Evolutionary conservation across 2,113 vertebrate genomes (phyloP).

Genomic region (Dipodomys spectabilis): DNA sequence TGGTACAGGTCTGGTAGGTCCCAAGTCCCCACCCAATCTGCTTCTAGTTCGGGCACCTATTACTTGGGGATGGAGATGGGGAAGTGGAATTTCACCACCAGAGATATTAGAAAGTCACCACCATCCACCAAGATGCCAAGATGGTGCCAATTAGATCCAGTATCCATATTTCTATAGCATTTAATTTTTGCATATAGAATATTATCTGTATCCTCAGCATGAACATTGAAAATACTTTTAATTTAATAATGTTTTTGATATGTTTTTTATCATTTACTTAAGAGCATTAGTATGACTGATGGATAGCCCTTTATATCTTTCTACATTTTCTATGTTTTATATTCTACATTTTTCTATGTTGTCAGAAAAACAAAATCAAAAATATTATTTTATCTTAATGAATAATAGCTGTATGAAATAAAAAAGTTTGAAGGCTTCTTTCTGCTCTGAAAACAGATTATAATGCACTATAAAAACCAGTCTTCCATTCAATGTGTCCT

Average conservation of each 20-base stretch:
- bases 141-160: too few species aligned
- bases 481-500: neutral
- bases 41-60: too few species aligned
- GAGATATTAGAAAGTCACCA: too few species aligned
- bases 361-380: neutral
- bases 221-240: neutral
- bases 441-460: neutral
- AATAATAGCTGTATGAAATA: too few species aligned
- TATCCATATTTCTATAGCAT: neutral
- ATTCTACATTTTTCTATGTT: too few species aligned
- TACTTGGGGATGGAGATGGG: too few species aligned
- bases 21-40: too few species aligned
- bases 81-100: too few species aligned
- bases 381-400: too few species aligned
- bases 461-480: neutral
- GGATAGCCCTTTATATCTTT: neutral
- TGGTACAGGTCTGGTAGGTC: too few species aligned
- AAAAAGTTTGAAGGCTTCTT: neutral
- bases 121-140: too few species aligned
- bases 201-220: neutral
- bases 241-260: neutral
- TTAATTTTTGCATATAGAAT: neutral
- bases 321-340: neutral
- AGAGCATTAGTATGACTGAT: neutral
- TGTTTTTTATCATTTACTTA: neutral